Conservation (phyloP, 2,888 invertebrate species). For the Monochamus alternatus region DNA sequence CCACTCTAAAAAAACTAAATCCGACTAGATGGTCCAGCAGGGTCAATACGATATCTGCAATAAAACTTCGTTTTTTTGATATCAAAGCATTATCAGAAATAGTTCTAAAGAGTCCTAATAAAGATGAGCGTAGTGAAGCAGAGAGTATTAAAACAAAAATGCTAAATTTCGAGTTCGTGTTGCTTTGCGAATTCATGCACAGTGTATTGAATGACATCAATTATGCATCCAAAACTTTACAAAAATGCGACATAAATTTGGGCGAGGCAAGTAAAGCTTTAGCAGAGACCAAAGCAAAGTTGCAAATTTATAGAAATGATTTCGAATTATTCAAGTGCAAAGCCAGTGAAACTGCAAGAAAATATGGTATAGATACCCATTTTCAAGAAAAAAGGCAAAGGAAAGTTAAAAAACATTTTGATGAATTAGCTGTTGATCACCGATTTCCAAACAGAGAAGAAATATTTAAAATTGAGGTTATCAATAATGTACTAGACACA, state of each 20-base stretch:
- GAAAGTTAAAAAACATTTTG: slow-evolving; percentile 36
- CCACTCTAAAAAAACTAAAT: slow-evolving; percentile 59
- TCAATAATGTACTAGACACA: slow-evolving; percentile 25
- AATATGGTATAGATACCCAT: slow-evolving; percentile 30
- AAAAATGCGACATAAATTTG: slow-evolving; percentile 29
- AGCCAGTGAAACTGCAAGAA: slow-evolving; percentile 29
- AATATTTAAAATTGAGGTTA: slow-evolving; percentile 25
- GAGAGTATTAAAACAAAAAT: slow-evolving; percentile 24
- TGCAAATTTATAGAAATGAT: slow-evolving; percentile 34
- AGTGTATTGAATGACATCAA: slow-evolving; percentile 35
- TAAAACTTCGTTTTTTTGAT: slow-evolving; percentile 49
- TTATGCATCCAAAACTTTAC: slow-evolving; percentile 37
- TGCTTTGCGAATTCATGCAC: slow-evolving; percentile 38
- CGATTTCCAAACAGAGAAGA: slow-evolving; percentile 29
- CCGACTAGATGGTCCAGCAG: slow-evolving; percentile 61
- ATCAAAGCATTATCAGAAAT: slow-evolving; percentile 34
- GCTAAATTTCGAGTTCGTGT: slow-evolving; percentile 32
- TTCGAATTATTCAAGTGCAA: slow-evolving; percentile 35
- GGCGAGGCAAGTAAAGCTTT: slow-evolving; percentile 24
- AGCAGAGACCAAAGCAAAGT: slow-evolving; percentile 30
- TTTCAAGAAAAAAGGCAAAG: slow-evolving; percentile 36
- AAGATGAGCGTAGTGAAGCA: slow-evolving; percentile 32
- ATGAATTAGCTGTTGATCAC: slow-evolving; percentile 31
- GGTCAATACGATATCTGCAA: slow-evolving; percentile 54
- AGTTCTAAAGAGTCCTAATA: slow-evolving; percentile 21